phyloP scores from a whole-genome alignment of 1,140 invertebrate species.

The Temnothorax nylanderi region DNA sequence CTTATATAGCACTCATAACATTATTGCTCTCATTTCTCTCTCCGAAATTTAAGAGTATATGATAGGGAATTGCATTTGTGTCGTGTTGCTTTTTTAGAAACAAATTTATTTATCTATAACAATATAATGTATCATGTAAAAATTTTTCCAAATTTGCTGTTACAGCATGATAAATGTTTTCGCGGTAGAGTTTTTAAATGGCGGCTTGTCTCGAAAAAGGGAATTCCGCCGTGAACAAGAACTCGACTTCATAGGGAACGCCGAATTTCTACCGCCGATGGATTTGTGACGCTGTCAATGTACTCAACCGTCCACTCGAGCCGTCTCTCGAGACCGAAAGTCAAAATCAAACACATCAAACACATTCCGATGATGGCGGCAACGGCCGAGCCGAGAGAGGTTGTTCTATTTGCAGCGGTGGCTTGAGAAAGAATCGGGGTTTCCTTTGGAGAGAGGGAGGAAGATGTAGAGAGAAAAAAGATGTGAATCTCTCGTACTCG shows the following conservation, averaged over 20 bases:
- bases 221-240: slow-evolving; percentile 4
- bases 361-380: slow-evolving; percentile 22
- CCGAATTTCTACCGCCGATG: slow-evolving; percentile 44
- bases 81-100: neutral
- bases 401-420: slow-evolving; percentile 65
- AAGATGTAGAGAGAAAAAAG: neutral
- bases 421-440: slow-evolving; percentile 68
- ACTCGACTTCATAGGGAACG: slow-evolving; percentile 23
- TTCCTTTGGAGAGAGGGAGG: neutral
- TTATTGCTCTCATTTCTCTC: slow-evolving; percentile 11
- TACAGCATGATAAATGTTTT: neutral
- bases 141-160: neutral
- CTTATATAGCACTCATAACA: neutral
- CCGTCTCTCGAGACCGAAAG: slow-evolving; percentile 63
- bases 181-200: neutral
- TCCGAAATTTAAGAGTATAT: slow-evolving; percentile 23
- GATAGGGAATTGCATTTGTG: too few relatives aligned
- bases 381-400: neutral
- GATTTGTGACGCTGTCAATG: slow-evolving; percentile 43
- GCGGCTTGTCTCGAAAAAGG: neutral
- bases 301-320: slow-evolving; percentile 63
- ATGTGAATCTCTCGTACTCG: slow-evolving; percentile 12
- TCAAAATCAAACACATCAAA: slow-evolving; percentile 75
- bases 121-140: neutral
- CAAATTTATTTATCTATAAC: neutral